A percentile compares a stretch with the other conserved stretches of the same genome.
Conservation (phyloP, 2,888 invertebrate species). For the Aphodius sticticus region DNA sequence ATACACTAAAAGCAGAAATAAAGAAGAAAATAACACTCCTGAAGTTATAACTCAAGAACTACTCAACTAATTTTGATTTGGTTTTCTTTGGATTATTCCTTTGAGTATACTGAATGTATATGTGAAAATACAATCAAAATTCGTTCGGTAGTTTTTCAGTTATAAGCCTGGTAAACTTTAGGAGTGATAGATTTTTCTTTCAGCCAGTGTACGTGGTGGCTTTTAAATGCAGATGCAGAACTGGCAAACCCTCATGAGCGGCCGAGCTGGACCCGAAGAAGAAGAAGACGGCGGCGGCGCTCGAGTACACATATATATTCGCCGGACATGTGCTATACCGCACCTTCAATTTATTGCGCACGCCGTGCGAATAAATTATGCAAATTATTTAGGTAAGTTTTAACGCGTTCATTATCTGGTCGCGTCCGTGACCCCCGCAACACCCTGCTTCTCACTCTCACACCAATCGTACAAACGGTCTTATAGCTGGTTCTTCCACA, state of each 20-base stretch:
- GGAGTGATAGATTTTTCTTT: neutral
- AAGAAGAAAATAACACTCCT: neutral
- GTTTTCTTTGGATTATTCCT: neutral
- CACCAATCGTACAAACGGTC: neutral
- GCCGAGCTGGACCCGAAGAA: neutral
- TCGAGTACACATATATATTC: neutral
- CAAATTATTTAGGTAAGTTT: conserved; percentile 4
- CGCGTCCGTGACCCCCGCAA: neutral
- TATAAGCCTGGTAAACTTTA: neutral
- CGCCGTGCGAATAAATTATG: neutral
- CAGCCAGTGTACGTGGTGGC: neutral
- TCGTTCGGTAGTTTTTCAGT: neutral
- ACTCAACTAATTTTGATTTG: neutral
- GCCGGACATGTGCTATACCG: neutral
- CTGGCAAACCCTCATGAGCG: neutral
- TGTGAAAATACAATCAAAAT: neutral
- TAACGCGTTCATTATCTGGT: neutral
- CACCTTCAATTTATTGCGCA: neutral
- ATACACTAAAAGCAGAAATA: neutral
- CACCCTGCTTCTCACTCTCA: neutral
- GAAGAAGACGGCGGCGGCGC: neutral
- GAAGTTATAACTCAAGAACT: neutral
- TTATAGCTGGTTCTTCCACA: neutral
- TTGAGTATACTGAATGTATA: neutral
- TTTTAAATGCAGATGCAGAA: neutral